These are phyloP conservation scores for Hyppa rectilinea DNA, from an alignment of 2,888 invertebrate species.

Conservation along the genomic window DNA sequence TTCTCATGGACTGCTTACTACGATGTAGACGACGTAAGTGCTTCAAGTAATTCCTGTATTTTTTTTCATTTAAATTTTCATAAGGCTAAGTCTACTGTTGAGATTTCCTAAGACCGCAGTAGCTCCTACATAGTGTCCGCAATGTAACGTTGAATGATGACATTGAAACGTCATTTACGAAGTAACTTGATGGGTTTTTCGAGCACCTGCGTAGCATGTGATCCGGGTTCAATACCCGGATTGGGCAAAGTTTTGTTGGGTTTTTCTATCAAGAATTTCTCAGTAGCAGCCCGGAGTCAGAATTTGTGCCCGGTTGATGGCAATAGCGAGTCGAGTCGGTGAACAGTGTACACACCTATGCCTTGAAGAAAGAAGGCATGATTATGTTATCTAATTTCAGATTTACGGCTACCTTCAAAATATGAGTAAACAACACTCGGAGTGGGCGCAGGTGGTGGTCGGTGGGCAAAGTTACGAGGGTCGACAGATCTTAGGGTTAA, in stretches of 20 bases:
- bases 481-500: conserved; percentile 91
- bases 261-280: too few relatives aligned
- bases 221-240: too few relatives aligned
- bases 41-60: neutral
- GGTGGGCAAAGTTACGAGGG: conserved; percentile 91
- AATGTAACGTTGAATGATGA: neutral
- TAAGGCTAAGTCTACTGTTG: neutral
- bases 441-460: conserved; percentile 86
- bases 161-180: neutral
- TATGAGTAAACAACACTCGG: conserved; percentile 83
- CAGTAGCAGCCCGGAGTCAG: too few relatives aligned
- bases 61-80: neutral
- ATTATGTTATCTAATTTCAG: conserved; percentile 67
- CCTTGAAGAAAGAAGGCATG: neutral
- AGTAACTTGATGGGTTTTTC: neutral
- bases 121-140: neutral
- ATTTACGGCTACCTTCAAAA: conserved; percentile 90
- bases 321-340: too few relatives aligned
- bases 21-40: conserved; percentile 88
- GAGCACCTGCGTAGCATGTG: too few relatives aligned
- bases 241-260: too few relatives aligned
- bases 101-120: neutral
- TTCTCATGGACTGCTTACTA: conserved; percentile 92
- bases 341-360: too few relatives aligned
- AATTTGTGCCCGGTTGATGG: too few relatives aligned